phyloP scores from a whole-genome alignment of 2,797 vertebrate species.

The Thamnophis elegans region DNA sequence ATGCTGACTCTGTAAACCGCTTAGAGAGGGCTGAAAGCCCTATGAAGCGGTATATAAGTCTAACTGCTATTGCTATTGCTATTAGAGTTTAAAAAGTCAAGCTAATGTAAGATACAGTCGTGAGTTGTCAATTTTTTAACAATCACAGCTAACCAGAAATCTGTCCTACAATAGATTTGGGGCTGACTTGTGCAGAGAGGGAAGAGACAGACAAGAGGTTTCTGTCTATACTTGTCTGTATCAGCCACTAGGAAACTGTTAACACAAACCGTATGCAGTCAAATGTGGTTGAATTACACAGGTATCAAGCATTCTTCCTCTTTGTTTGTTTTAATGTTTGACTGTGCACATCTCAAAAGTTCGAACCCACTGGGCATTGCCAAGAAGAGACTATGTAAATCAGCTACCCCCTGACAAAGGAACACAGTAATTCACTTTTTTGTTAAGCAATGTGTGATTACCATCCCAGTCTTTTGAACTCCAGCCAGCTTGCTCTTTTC shows the following conservation, averaged over 20 bases:
- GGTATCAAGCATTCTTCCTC: conserved; percentile 34
- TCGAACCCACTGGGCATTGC: conserved; percentile 43
- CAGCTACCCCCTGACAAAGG: conserved; percentile 51
- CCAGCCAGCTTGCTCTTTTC: conserved; percentile 62
- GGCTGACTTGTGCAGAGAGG: not conserved
- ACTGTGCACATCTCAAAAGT: conserved; percentile 43
- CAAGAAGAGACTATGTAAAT: conserved; percentile 51
- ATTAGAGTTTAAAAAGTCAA: conserved; percentile 52
- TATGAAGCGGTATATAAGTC: too few relatives aligned
- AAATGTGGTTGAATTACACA: conserved; percentile 35
- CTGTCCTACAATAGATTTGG: not conserved
- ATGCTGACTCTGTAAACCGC: too few relatives aligned
- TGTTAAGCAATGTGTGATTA: conserved; percentile 57
- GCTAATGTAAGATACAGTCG: conserved; percentile 54
- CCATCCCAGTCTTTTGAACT: conserved; percentile 64
- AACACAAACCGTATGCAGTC: conserved; percentile 30
- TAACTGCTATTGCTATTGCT: too few relatives aligned
- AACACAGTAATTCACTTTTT: conserved; percentile 54
- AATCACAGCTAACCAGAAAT: conserved; percentile 47
- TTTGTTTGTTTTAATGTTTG: conserved; percentile 58
- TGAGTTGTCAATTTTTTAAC: conserved; percentile 58
- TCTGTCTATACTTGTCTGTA: conserved; percentile 34
- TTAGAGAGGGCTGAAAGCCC: too few relatives aligned
- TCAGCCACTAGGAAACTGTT: conserved; percentile 48
- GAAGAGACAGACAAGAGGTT: conserved; percentile 41